phyloP scores from a whole-genome alignment of 2,797 vertebrate genomes.

The Pseudotriccus pelzelni region DNA sequence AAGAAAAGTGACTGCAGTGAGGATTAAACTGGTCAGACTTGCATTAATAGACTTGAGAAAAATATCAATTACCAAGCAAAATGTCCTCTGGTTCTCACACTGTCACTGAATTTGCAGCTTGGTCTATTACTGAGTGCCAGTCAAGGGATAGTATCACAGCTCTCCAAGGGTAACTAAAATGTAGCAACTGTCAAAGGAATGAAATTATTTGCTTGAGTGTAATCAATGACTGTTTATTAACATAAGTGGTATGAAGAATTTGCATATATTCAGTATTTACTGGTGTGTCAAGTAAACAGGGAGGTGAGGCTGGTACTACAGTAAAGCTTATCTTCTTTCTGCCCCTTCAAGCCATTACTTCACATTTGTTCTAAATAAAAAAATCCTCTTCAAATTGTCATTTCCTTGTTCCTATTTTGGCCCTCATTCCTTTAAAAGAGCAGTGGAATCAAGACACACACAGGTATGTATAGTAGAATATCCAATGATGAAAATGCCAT shows the following conservation, averaged over 20 bases:
- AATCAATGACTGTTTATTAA: background rate
- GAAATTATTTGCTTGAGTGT: background rate
- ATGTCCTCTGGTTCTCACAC: background rate
- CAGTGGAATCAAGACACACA: background rate
- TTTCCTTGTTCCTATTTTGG: background rate
- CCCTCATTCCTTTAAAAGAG: background rate
- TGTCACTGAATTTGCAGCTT: background rate
- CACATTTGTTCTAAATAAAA: background rate
- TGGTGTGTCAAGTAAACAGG: background rate
- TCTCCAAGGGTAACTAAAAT: constrained; percentile 14
- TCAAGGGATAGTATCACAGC: background rate
- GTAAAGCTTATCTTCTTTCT: background rate
- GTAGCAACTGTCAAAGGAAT: background rate
- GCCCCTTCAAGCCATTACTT: background rate
- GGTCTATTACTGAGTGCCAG: background rate
- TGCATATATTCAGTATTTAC: background rate
- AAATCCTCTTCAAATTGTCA: background rate
- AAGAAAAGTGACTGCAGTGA: background rate
- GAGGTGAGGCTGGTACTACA: background rate
- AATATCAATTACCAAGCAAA: background rate
- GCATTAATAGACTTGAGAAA: background rate
- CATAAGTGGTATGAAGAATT: background rate
- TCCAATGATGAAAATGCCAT: background rate
- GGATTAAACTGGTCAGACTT: background rate
- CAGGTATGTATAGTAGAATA: background rate